These are phyloP conservation scores for Cossypha polioptera DNA, from an alignment of 2,797 vertebrate species.

Conservation along the genomic window DNA sequence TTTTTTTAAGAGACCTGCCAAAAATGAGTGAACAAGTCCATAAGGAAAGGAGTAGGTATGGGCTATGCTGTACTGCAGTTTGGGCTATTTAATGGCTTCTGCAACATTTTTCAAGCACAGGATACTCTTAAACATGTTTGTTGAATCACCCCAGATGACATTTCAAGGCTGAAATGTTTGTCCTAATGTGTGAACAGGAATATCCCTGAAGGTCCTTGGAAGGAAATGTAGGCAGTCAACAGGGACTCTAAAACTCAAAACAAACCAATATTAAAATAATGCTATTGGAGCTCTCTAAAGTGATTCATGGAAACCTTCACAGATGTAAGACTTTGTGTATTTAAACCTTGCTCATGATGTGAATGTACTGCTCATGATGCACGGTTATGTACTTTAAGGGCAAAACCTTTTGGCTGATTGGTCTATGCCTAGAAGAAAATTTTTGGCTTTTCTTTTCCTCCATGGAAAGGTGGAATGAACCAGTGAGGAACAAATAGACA, in stretches of 20 bases:
- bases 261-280: background rate
- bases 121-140: background rate
- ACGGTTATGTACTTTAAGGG: background rate
- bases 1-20: background rate
- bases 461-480: background rate
- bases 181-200: background rate
- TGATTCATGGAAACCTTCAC: background rate
- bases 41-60: background rate
- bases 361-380: background rate
- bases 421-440: background rate
- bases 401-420: background rate
- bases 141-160: background rate
- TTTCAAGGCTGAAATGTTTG: background rate
- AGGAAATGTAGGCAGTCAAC: background rate
- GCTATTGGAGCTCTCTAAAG: background rate
- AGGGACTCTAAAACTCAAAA: background rate
- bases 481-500: background rate
- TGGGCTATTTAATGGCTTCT: background rate
- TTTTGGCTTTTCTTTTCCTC: background rate
- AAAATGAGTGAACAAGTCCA: background rate
- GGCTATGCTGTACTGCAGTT: background rate
- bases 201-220: background rate
- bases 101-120: background rate
- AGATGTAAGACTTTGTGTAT: background rate
- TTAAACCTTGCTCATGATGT: background rate